Conservation (phyloP, 2,113 vertebrate genomes). For the Penelope pileata region DNA sequence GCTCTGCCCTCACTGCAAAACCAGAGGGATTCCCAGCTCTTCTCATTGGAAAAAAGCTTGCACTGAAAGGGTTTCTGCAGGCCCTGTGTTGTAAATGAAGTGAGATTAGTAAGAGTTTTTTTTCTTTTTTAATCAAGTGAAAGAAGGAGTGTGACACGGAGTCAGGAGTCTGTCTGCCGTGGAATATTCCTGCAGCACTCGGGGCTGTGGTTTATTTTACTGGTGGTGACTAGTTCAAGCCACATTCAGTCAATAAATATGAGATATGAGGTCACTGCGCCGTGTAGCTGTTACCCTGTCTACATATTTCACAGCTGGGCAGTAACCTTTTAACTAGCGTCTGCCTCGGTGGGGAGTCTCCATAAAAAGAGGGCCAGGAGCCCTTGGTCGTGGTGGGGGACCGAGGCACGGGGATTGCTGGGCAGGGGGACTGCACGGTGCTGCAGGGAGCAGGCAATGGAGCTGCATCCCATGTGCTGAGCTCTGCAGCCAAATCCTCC, state of each 20-base stretch:
- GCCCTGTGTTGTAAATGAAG: neutral
- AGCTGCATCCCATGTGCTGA: neutral
- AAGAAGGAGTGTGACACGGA: constrained; percentile 3
- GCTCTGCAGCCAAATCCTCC: fast-evolving
- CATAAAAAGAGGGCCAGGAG: constrained; percentile 68
- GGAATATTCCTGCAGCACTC: constrained; percentile 65
- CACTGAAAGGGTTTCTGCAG: neutral
- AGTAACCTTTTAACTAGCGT: constrained; percentile 75
- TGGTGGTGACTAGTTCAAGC: constrained; percentile 71
- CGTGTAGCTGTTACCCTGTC: constrained; percentile 63
- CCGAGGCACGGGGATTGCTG: neutral
- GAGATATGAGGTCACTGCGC: constrained; percentile 71
- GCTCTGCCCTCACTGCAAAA: neutral
- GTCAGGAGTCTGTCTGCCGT: constrained; percentile 18
- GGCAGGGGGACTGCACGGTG: neutral
- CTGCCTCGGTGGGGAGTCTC: constrained; percentile 71
- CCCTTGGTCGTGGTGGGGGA: constrained; percentile 69
- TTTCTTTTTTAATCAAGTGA: neutral
- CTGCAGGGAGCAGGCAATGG: fast-evolving
- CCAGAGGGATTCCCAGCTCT: neutral
- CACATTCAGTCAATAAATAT: constrained; percentile 72
- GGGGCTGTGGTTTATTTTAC: constrained; percentile 75
- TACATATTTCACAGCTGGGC: constrained; percentile 68
- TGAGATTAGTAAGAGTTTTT: neutral
- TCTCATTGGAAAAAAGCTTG: neutral